Evolutionary conservation across 2,797 vertebrate species (phyloP), one percentile per base, ranked within the genome.

Genomic region (Cossypha niveicapilla): DNA sequence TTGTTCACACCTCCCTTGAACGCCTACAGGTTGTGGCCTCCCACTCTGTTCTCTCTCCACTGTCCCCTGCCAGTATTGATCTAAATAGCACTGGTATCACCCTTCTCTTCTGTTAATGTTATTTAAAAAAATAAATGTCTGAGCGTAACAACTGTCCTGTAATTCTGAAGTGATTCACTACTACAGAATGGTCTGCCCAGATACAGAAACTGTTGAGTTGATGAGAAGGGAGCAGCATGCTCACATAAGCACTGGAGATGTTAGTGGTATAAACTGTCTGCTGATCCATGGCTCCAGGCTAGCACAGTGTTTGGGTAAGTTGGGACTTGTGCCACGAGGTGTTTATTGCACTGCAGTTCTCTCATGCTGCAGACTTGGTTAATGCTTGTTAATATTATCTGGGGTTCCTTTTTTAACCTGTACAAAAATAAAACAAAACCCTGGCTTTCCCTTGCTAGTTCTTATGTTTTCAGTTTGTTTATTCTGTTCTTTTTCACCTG

Each of bases 11-110:
- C 66, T 90, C 60, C 34, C 53, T 60, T 51, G 47, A 71, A 66
- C 3, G 2, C 12, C 30, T 76, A 9, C 48, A 0, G 0, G 0
- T 62, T 56, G 50, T 88, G 67, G 57, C 83, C 27, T 80, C 35
- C 72, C 83, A 1, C 10, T 88, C n/a, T 2, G 0, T 92, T 70
- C n/a, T 78, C 5, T 35, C 56, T 84, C 24, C 11, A 3, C 10
- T 9, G 14, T 41, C 37, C 61, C 54, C 54, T 80, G 24, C 23
- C 42, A 45, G 32, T 4, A 1, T 53, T 81, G n/a, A 51, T 83
- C 34, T 39, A 65, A 76, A 7, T 32, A 56, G 30, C 23, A 13
- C 28, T 34, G 19, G 9, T 74, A n/a, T 72, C 39, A 30, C 25
- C 41, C 23, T 27, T 14, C 41, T 62, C 41, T 67, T 71, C 34